Evolutionary conservation across 2,888 invertebrate genomes (phyloP).

Genomic region (Cataglyphis albicans): DNA sequence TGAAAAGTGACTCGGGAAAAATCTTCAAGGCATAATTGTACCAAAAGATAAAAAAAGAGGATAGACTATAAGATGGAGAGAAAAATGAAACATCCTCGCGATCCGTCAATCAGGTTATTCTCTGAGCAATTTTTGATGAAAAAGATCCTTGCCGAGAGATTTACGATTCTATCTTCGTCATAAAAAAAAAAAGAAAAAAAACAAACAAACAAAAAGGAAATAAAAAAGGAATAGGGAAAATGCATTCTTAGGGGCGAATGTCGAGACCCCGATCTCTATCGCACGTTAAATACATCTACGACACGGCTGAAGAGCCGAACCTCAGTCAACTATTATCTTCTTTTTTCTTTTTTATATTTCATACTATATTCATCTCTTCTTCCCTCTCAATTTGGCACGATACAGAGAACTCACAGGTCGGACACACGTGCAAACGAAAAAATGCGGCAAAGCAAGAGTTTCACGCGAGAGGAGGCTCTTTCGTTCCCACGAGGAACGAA

Average conservation of each 20-base stretch:
- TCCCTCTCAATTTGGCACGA: constrained; percentile 72
- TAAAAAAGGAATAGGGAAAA: constrained; percentile 36
- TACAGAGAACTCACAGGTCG: constrained; percentile 76
- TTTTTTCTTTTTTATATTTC: constrained; percentile 42
- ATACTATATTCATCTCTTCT: constrained; percentile 17
- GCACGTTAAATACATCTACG: constrained; percentile 41
- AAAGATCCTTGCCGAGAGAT: constrained; percentile 69
- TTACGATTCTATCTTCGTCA: constrained; percentile 60
- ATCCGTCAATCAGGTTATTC: constrained; percentile 61
- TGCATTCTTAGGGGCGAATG: constrained; percentile 25
- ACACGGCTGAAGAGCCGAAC: constrained; percentile 23
- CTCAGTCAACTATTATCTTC: constrained; percentile 22
- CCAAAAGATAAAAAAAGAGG: not conserved
- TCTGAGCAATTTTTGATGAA: constrained; percentile 66
- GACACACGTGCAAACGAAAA: constrained; percentile 66
- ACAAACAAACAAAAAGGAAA: not conserved
- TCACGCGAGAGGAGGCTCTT: constrained; percentile 52
- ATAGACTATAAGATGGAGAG: not conserved
- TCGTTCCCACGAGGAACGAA: constrained; percentile 52
- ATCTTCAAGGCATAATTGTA: not conserved
- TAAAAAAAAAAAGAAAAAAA: constrained; percentile 49
- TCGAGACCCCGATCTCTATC: not conserved
- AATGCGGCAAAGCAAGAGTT: constrained; percentile 57
- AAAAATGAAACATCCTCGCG: constrained; percentile 45
- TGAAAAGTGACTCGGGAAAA: not conserved